phyloP scores from a whole-genome alignment of 2,797 vertebrate species.

The Numenius phaeopus region DNA sequence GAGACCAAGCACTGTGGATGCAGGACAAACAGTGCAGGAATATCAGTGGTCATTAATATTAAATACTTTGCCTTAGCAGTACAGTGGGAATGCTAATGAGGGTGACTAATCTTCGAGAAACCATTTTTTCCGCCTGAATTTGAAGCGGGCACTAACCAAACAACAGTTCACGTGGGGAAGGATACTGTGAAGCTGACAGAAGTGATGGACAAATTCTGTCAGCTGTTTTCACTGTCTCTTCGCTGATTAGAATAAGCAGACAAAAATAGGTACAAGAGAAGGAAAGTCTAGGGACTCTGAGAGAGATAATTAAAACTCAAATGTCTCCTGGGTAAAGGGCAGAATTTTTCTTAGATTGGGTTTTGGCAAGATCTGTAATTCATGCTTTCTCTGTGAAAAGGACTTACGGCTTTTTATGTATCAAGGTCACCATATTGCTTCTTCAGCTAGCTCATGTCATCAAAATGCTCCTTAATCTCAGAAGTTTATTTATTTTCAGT shows the following conservation, averaged over 20 bases:
- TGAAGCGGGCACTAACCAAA: background rate
- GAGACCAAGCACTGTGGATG: background rate
- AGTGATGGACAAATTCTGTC: background rate
- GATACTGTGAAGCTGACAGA: background rate
- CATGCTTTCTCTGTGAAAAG: background rate
- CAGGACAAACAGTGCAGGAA: background rate
- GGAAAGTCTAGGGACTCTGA: background rate
- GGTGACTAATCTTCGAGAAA: constrained; percentile 8
- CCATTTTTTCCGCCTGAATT: constrained; percentile 7
- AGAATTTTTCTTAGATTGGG: background rate
- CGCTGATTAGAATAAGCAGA: background rate
- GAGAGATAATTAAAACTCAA: constrained; percentile 12
- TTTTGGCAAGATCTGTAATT: constrained; percentile 18
- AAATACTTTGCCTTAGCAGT: constrained; percentile 11
- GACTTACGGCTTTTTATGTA: background rate
- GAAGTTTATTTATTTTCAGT: background rate
- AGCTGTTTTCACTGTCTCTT: background rate
- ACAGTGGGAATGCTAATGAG: constrained; percentile 30
- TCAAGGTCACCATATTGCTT: background rate
- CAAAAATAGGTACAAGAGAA: background rate
- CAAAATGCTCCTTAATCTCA: background rate
- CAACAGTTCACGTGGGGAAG: background rate
- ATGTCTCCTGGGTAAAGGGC: background rate
- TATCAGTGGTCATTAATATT: constrained; percentile 24
- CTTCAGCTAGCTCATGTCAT: background rate